Base-by-base conservation (phyloP, 2,888 invertebrate species). In the Serrognathus titanus region DNA sequence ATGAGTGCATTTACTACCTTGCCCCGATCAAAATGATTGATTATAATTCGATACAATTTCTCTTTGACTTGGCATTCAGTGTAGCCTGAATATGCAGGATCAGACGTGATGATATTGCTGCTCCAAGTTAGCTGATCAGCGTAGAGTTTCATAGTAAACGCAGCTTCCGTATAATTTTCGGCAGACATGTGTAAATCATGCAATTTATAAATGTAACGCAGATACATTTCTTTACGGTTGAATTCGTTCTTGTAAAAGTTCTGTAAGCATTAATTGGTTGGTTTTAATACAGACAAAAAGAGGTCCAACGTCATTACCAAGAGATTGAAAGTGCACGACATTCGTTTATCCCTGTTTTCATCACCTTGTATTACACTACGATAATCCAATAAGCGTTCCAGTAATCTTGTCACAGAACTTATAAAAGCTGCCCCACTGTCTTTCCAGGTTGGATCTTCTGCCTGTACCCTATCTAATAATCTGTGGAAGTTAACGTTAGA, bases 241-340 rank as follows among this genome's bases (percentile, higher is more conserved):
- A 95, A 94, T 79, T 96, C 95, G 74, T 93, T 94, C 76, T 95
- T 94, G 81, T 97, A 97, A 76, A 97, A 97, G 72, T 96, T 95
- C 91, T 92, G 81, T 36, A 77, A 74, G 51, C 60, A 8, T 35
- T 9, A 43, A 16, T 16, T 16, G 16, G 1, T 43, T 12, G 40
- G 12, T 40, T 40, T 40, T 11, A 31, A 9, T 1, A 40, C 40
- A 13, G 10, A 9, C 49, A 10, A 35, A 51, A 47, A 3, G n/a
- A 50, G 37, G 8, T 2, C 13, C 20, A 5, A 7, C n/a, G 35
- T 53, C 74, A 82, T 80, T 76, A 92, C 92, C 75, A 97, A 81
- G 62, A 97, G 81, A 78, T 97, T 97, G 54, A 96, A 94, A 3
- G 96, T 97, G 73, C 96, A 97, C 0, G 94, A 94, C 95, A 97